phyloP scores from a whole-genome alignment of 92 coral and sea anemone genomes.

The Phymanthus crucifer region DNA sequence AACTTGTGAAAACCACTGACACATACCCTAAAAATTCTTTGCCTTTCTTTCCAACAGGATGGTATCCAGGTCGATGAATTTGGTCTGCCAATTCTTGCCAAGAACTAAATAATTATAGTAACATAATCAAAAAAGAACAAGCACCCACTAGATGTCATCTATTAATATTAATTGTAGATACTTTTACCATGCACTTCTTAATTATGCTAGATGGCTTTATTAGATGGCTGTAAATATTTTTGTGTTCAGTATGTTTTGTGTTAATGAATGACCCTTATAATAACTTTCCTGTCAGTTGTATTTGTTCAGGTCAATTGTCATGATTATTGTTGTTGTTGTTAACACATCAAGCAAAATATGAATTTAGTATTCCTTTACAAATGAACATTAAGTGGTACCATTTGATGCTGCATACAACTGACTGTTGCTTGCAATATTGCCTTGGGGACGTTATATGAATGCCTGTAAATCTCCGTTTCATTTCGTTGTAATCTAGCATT shows the following conservation, averaged over 20 bases:
- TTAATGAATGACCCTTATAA: too few species aligned
- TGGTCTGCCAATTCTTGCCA: conserved; percentile 96
- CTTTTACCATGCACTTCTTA: background rate
- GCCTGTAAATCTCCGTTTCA: too few species aligned
- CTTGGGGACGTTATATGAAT: too few species aligned
- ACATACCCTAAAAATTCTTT: background rate
- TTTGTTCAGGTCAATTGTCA: too few species aligned
- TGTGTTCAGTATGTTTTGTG: background rate
- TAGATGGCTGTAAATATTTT: background rate
- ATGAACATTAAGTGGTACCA: too few species aligned
- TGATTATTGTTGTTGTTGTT: too few species aligned
- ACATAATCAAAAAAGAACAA: background rate
- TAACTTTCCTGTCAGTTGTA: too few species aligned
- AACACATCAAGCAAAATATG: too few species aligned
- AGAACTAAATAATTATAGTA: conserved; percentile 45
- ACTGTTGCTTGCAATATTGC: too few species aligned
- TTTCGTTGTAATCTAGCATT: too few species aligned
- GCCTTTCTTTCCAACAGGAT: conserved; percentile 64
- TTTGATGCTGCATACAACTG: too few species aligned
- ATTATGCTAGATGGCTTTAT: background rate
- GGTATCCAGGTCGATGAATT: conserved; percentile 98
- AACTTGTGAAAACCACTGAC: background rate
- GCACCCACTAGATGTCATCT: background rate
- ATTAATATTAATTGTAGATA: background rate
- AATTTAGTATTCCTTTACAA: too few species aligned